These are phyloP conservation scores for Rhamnusium bicolor DNA, from an alignment of 2,888 invertebrate species.

Conservation along the genomic window DNA sequence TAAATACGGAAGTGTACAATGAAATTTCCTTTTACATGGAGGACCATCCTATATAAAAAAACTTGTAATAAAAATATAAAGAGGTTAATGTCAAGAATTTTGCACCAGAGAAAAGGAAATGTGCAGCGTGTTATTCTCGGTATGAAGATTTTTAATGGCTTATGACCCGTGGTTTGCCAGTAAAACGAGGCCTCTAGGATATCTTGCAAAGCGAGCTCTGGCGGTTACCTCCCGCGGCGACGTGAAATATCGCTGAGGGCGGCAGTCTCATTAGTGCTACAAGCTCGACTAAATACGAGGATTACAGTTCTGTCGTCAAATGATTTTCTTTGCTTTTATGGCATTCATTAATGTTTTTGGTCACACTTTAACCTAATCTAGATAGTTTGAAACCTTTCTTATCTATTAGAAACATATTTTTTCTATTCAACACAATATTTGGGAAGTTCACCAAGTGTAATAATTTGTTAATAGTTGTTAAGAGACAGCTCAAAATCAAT, in stretches of 20 bases:
- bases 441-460: too few relatives aligned
- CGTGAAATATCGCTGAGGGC: constrained; percentile 42
- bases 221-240: constrained; percentile 36
- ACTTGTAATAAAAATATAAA: neutral
- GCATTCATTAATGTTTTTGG: constrained; percentile 19
- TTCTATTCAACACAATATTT: too few relatives aligned
- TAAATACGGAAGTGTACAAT: neutral
- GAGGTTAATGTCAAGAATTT: constrained; percentile 5
- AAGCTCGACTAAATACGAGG: constrained; percentile 35
- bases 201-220: constrained; percentile 18
- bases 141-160: constrained; percentile 28
- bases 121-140: neutral
- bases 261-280: constrained; percentile 42
- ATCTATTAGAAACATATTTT: neutral
- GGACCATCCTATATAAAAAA: too few relatives aligned
- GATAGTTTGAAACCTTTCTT: neutral
- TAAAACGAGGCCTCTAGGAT: constrained; percentile 8
- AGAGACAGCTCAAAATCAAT: too few relatives aligned
- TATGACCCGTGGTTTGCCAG: constrained; percentile 31
- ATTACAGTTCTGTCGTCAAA: constrained; percentile 44
- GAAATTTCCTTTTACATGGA: neutral
- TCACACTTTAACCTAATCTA: constrained; percentile 1
- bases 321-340: constrained; percentile 30
- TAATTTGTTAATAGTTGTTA: too few relatives aligned
- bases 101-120: neutral